phyloP scores from a whole-genome alignment of 2,888 invertebrate genomes.

The Celastrina argiolus region DNA sequence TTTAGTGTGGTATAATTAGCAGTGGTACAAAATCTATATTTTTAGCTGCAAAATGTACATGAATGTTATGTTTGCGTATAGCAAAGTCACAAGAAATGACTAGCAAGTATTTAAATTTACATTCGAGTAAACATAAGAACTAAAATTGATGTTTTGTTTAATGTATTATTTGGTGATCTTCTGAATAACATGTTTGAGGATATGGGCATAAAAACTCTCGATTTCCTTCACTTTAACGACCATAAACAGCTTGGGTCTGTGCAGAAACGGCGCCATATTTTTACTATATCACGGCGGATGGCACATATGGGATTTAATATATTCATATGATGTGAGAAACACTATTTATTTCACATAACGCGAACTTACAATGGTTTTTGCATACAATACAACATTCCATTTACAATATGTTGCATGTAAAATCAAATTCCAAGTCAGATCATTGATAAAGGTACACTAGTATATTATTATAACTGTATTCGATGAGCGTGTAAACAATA shows the following conservation, averaged over 20 bases:
- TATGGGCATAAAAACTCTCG: slow-evolving; percentile 34
- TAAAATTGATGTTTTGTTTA: too few species aligned
- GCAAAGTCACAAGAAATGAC: too few species aligned
- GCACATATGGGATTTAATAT: slow-evolving; percentile 41
- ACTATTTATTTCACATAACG: slow-evolving; percentile 20
- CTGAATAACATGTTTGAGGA: slow-evolving; percentile 28
- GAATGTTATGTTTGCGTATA: too few species aligned
- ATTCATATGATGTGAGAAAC: slow-evolving; percentile 37
- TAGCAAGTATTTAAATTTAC: too few species aligned
- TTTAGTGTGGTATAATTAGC: too few species aligned
- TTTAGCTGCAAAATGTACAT: too few species aligned
- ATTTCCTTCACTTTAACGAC: slow-evolving; percentile 36
- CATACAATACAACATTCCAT: slow-evolving; percentile 16
- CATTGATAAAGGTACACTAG: background rate
- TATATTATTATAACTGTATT: too few species aligned
- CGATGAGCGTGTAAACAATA: too few species aligned
- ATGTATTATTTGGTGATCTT: background rate
- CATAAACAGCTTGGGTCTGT: slow-evolving; percentile 36
- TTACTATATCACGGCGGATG: slow-evolving; percentile 40
- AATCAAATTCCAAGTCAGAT: slow-evolving; percentile 19
- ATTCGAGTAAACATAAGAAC: too few species aligned
- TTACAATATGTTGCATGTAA: slow-evolving; percentile 8
- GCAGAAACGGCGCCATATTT: slow-evolving; percentile 41
- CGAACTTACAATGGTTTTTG: slow-evolving; percentile 21
- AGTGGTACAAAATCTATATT: too few species aligned